Conservation (phyloP, 2,797 vertebrate genomes). For the Graptemys geographica region DNA sequence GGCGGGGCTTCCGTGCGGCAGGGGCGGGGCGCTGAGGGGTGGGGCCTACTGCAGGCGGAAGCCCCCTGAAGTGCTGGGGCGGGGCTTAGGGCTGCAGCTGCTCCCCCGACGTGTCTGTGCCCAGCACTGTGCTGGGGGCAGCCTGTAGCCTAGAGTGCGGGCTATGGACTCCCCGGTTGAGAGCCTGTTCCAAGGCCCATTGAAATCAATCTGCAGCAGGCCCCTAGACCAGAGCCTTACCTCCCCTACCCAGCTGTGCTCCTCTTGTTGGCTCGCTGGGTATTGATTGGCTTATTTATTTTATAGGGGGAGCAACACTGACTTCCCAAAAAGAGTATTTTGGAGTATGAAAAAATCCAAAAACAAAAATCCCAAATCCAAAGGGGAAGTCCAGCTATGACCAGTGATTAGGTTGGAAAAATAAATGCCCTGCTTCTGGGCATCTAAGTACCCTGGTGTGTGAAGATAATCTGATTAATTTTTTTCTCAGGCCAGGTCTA, state of each 20-base stretch:
- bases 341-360: not conserved
- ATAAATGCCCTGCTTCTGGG: not conserved
- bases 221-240: not conserved
- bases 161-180: no score
- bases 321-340: not conserved
- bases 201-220: not conserved
- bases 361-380: not conserved
- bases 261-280: not conserved
- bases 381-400: not conserved
- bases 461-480: no score
- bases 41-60: no score
- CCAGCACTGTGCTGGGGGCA: no score
- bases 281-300: not conserved
- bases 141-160: no score
- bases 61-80: no score
- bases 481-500: no score
- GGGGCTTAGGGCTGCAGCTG: no score
- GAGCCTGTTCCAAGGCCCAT: no score
- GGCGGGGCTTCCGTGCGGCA: not conserved
- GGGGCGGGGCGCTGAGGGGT: no score
- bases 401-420: not conserved
- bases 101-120: accelerated
- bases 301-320: not conserved
- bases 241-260: not conserved
- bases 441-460: not conserved